Conservation (phyloP, 1,140 invertebrate species). For the Tetragnatha versicolor region DNA sequence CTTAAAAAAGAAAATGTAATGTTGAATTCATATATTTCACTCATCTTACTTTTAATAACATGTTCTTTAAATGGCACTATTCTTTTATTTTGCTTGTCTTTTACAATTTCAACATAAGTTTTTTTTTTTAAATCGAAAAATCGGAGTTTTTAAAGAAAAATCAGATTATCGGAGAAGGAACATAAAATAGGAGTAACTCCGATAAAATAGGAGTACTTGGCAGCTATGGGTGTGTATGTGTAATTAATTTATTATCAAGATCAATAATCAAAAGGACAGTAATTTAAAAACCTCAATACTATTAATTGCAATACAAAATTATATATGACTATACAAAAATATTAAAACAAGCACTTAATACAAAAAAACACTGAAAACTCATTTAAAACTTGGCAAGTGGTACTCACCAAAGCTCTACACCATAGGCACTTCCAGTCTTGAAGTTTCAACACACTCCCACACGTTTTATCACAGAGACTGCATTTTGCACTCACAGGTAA, state of each 20-base stretch:
- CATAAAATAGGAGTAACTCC: too few species aligned
- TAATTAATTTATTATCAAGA: background rate
- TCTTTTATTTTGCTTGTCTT: too few species aligned
- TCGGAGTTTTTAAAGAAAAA: too few species aligned
- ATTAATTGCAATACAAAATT: background rate
- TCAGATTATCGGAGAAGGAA: too few species aligned
- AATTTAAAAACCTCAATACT: background rate
- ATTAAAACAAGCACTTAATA: background rate
- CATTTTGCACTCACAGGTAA: slow-evolving; percentile 93
- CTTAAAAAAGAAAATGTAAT: too few species aligned
- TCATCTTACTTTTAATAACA: too few species aligned
- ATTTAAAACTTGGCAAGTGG: background rate
- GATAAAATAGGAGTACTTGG: too few species aligned
- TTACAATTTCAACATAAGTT: too few species aligned
- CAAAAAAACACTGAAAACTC: background rate
- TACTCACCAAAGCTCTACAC: slow-evolving; percentile 80
- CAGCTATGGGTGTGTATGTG: too few species aligned
- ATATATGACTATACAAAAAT: background rate
- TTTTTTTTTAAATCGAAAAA: too few species aligned
- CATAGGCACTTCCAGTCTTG: slow-evolving; percentile 97
- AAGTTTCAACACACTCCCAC: slow-evolving; percentile 91
- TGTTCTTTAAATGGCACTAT: too few species aligned
- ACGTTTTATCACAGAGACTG: slow-evolving; percentile 92
- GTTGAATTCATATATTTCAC: too few species aligned
- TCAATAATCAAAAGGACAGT: background rate